These are phyloP conservation scores for Pseudachorutes palmiensis DNA, from an alignment of 1,140 invertebrate species.

Conservation along the genomic window DNA sequence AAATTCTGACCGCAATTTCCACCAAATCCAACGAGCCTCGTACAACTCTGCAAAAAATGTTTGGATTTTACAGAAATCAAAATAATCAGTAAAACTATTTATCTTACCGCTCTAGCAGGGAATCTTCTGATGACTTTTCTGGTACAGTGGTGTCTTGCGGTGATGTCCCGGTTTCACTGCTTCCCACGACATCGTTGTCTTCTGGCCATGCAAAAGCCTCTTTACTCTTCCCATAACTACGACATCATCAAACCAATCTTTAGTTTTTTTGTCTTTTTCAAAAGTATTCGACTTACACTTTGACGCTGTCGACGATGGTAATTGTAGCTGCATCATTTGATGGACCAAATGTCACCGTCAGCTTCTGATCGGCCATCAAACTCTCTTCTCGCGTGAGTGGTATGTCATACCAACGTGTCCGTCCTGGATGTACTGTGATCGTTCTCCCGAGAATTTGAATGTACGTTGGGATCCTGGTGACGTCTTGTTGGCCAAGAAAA, in stretches of 20 bases:
- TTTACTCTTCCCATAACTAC: conserved; percentile 83
- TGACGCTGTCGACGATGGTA: conserved; percentile 87
- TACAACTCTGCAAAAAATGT: conserved; percentile 25
- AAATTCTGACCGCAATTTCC: conserved; percentile 30
- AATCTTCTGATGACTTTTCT: conserved; percentile 42
- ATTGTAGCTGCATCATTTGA: conserved; percentile 76
- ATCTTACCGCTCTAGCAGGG: conserved; percentile 37
- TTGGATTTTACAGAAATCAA: neutral
- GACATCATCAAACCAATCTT: conserved; percentile 39
- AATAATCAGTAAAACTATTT: neutral
- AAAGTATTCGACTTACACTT: conserved; percentile 52
- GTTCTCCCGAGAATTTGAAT: conserved; percentile 77
- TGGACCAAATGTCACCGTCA: conserved; percentile 79
- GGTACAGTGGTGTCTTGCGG: conserved; percentile 40
- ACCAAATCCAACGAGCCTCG: conserved; percentile 31
- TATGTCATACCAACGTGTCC: conserved; percentile 89
- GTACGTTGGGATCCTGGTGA: conserved; percentile 70
- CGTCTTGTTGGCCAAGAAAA: conserved; percentile 71
- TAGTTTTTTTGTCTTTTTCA: neutral
- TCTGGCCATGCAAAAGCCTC: conserved; percentile 95
- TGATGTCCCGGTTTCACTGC: conserved; percentile 41
- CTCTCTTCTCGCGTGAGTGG: conserved; percentile 91
- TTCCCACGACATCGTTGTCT: conserved; percentile 72
- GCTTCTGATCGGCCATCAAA: conserved; percentile 82
- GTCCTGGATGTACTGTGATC: conserved; percentile 61